phyloP scores from a whole-genome alignment of 2,888 invertebrate species.

The Muscina levida region DNA sequence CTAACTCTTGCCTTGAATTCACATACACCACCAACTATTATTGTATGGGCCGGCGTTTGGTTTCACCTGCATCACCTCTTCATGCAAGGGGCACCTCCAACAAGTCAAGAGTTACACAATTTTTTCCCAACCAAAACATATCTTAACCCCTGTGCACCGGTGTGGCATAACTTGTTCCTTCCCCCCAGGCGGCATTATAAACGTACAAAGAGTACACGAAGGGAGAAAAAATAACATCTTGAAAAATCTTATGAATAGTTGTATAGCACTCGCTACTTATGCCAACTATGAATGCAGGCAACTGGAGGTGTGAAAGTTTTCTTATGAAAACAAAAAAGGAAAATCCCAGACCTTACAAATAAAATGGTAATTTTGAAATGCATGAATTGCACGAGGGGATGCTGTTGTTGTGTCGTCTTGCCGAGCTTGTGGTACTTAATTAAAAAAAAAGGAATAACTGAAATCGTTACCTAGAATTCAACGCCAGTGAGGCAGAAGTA shows the following conservation, averaged over 20 bases:
- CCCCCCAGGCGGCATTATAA: too few relatives aligned
- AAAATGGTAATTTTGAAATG: constrained; percentile 23
- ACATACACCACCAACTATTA: too few relatives aligned
- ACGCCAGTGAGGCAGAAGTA: too few relatives aligned
- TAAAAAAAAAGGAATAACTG: constrained; percentile 47
- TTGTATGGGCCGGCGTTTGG: too few relatives aligned
- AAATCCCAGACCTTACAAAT: background rate
- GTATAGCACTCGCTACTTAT: background rate
- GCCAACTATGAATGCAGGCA: background rate
- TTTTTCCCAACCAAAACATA: too few relatives aligned
- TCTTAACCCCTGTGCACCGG: too few relatives aligned
- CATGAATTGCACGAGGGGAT: background rate
- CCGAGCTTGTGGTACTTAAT: constrained; percentile 57
- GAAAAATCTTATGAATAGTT: constrained; percentile 57
- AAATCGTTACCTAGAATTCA: constrained; percentile 57
- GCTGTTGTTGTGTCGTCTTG: background rate
- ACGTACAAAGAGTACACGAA: too few relatives aligned
- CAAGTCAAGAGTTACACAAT: too few relatives aligned
- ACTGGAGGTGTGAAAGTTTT: background rate
- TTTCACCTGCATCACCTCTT: too few relatives aligned
- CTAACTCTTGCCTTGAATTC: too few relatives aligned
- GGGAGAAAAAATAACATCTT: constrained; percentile 32
- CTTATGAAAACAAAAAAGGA: constrained; percentile 4
- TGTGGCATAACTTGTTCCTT: too few relatives aligned
- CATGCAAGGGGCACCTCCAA: too few relatives aligned